Evolutionary conservation across 2,113 vertebrate species (phyloP), one percentile per base, ranked within the genome.

Genomic region (Centropus bengalensis): DNA sequence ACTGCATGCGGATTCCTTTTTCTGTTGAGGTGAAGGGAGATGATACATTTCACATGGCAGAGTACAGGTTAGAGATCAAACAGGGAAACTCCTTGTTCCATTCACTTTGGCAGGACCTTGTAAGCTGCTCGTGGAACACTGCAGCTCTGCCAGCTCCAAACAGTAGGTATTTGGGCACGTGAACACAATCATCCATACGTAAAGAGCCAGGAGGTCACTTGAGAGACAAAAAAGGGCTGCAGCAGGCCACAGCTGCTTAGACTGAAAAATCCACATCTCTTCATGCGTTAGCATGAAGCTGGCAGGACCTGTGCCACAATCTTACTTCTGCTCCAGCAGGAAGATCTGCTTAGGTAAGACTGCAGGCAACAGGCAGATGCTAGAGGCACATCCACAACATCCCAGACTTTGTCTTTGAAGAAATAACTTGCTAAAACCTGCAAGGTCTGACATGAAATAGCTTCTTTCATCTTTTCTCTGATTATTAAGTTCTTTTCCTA

Each of bases 211-310:
- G 47, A 58, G 47, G 22, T 23, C 69, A 63, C 56, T 60, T 28
- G 64, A 38, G 83, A 55, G 33, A 22, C 16, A 6, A 24, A 64
- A 42, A 26, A 77, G 62, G 44, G 44, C 12, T 68, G 23, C 17
- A 26, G 36, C 8, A 33, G 40, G 12, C 38, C 40, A n/a, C 51
- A 78, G 4, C 20, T 82, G 44, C 66, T 45, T 24, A 49, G 30
- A 30, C 0, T 26, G 38, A 51, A 33, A 83, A 79, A 78, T 8
- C 44, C 60, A 28, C 4, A 0, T 28, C 12, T 24, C 4, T 2
- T 51, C 18, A 38, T n/a, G 52, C 55, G 7, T 5, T 14, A 51
- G 30, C 21, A 14, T 54, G 30, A 44, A 14, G 33, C 20, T 58
- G 60, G n/a, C 30, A 64, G 38, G 33, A 32, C n/a, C 22, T 17